These are phyloP conservation scores for Trochalopteron elliotii DNA, from an alignment of 2,113 vertebrate species.

Conservation along the genomic window DNA sequence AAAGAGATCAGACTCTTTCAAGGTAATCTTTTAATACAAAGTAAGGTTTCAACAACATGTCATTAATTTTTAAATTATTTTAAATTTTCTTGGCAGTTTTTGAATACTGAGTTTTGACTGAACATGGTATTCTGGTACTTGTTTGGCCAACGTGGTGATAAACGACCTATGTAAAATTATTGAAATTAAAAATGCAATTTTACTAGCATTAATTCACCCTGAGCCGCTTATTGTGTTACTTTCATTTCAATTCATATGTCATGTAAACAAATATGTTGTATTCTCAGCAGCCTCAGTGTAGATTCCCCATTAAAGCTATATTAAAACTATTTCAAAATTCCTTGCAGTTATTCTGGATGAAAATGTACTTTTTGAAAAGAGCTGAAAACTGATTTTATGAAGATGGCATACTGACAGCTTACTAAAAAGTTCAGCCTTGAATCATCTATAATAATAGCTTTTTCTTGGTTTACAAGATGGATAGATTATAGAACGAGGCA, in stretches of 20 bases:
- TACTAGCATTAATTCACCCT: neutral
- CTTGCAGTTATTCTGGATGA: slow-evolving; percentile 15
- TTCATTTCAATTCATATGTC: neutral
- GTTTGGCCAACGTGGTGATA: neutral
- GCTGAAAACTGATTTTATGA: neutral
- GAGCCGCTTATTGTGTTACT: neutral
- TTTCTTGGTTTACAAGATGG: slow-evolving; percentile 39
- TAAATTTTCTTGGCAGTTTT: neutral
- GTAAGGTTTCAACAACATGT: neutral
- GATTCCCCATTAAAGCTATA: neutral
- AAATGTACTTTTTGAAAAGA: slow-evolving; percentile 32
- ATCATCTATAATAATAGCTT: slow-evolving; percentile 44
- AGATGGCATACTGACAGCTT: neutral
- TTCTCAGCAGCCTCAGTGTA: neutral
- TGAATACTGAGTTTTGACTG: neutral
- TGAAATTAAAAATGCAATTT: neutral
- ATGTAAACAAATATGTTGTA: neutral
- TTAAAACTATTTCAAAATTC: slow-evolving; percentile 30
- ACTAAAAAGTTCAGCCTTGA: slow-evolving; percentile 20
- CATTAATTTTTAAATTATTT: neutral
- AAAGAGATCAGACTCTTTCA: neutral
- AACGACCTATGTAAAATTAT: neutral
- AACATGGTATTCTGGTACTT: neutral
- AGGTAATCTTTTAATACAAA: neutral
- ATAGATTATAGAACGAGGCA: slow-evolving; percentile 23